Evolutionary conservation across 2,888 invertebrate species (phyloP).

Genomic region (Pediacus dermestoides): DNA sequence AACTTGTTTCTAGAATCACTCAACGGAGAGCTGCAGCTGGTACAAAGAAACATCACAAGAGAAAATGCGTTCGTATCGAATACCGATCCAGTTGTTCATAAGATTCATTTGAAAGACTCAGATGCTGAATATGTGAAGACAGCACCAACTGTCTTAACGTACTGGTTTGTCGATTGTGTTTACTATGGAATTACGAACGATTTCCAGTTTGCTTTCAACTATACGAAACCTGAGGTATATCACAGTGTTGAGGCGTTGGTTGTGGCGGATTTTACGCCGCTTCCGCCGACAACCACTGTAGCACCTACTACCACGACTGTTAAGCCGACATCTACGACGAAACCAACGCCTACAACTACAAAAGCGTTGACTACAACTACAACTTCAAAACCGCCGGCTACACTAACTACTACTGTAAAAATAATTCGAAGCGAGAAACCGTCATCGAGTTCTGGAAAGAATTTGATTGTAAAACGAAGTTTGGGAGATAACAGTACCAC

Average conservation of each 20-base stretch:
- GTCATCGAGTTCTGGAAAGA: no score
- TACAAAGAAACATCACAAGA: slow-evolving; percentile 60
- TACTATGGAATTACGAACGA: slow-evolving; percentile 63
- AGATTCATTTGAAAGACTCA: slow-evolving; percentile 56
- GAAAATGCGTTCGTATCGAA: slow-evolving; percentile 63
- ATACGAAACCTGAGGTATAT: slow-evolving; percentile 57
- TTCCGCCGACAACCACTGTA: slow-evolving; percentile 48
- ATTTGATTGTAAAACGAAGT: no score
- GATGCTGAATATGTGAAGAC: slow-evolving; percentile 60
- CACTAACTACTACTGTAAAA: slow-evolving; percentile 17
- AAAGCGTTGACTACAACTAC: slow-evolving; percentile 24
- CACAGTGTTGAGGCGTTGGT: slow-evolving; percentile 69
- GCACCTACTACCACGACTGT: slow-evolving; percentile 40
- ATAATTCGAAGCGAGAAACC: no score
- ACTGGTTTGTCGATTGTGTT: slow-evolving; percentile 78
- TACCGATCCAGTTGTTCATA: slow-evolving; percentile 54
- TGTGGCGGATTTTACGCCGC: slow-evolving; percentile 64
- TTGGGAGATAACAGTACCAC: background rate
- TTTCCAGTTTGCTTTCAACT: slow-evolving; percentile 61
- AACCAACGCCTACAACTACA: slow-evolving; percentile 21
- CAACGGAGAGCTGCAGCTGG: slow-evolving; percentile 64
- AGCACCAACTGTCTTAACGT: slow-evolving; percentile 59
- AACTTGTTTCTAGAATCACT: slow-evolving; percentile 54
- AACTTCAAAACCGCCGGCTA: slow-evolving; percentile 19
- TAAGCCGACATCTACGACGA: slow-evolving; percentile 22